phyloP scores from a whole-genome alignment of 1,140 invertebrate species.

The Procambarus virginalis region DNA sequence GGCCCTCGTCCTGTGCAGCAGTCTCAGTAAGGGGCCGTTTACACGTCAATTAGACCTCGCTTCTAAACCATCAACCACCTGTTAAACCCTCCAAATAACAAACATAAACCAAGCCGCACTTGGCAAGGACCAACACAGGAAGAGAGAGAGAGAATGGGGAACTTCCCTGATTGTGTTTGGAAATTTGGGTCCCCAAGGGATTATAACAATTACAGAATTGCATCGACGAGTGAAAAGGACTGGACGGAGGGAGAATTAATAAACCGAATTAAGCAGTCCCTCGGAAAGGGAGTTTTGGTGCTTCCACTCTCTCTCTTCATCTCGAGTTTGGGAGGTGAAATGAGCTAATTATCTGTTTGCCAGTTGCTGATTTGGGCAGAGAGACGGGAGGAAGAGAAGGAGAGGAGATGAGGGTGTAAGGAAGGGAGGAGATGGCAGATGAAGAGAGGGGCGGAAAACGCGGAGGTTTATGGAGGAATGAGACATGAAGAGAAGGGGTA shows the following conservation, averaged over 20 bases:
- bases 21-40: no score
- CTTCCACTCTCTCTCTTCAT: neutral
- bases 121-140: no score
- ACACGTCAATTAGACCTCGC: no score
- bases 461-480: neutral
- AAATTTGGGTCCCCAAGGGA: neutral
- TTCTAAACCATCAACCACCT: no score
- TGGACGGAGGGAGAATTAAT: neutral
- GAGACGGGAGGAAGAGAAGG: neutral
- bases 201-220: neutral
- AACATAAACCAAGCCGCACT: no score
- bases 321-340: constrained; percentile 1
- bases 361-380: neutral
- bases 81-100: no score
- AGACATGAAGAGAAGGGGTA: neutral
- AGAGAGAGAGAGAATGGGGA: neutral
- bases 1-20: no score
- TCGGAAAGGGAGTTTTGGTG: neutral
- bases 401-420: neutral
- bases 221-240: neutral
- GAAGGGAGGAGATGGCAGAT: neutral
- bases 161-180: neutral
- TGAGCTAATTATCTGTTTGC: constrained; percentile 9
- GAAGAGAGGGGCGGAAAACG: neutral
- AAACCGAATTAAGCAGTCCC: neutral